Conservation (phyloP, 2,797 vertebrate genomes). For the Fratercula arctica region DNA sequence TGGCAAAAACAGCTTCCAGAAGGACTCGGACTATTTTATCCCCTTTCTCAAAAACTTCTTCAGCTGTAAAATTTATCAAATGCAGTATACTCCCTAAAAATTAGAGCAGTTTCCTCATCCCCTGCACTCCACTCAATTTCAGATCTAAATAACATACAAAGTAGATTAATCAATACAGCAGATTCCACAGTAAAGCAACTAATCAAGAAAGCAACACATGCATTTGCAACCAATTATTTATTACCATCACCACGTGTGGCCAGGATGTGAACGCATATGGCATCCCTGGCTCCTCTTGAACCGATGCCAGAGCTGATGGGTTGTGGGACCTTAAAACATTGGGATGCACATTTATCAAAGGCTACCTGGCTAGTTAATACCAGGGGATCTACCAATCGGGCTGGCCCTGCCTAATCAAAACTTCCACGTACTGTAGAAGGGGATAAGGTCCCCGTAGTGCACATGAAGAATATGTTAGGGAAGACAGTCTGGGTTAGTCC, state of each 20-base stretch:
- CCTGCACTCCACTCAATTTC: background rate
- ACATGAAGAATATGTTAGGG: no score
- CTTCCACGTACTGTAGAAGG: no score
- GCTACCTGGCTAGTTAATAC: no score
- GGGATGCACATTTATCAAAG: no score
- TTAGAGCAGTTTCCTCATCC: conserved; percentile 5
- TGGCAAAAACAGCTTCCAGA: no score
- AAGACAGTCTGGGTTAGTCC: no score
- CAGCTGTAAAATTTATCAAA: conserved; percentile 46
- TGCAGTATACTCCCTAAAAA: conserved; percentile 6
- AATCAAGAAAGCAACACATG: conserved; percentile 23
- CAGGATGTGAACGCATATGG: background rate
- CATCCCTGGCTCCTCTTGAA: conserved; percentile 31
- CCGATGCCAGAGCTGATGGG: background rate
- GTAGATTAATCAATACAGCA: conserved; percentile 14
- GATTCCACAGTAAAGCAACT: conserved; percentile 42
- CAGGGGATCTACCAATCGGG: no score
- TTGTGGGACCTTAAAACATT: no score
- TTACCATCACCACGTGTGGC: conserved; percentile 21
- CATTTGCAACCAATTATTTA: conserved; percentile 45
- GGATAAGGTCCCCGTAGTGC: no score
- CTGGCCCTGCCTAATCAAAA: no score
- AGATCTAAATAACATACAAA: conserved; percentile 36
- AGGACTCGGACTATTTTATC: no score
- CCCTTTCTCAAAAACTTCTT: no score